Evolutionary conservation across 2,797 vertebrate species (phyloP), one percentile per base, ranked within the genome.

Genomic region (Peromyscus melanophrys): DNA sequence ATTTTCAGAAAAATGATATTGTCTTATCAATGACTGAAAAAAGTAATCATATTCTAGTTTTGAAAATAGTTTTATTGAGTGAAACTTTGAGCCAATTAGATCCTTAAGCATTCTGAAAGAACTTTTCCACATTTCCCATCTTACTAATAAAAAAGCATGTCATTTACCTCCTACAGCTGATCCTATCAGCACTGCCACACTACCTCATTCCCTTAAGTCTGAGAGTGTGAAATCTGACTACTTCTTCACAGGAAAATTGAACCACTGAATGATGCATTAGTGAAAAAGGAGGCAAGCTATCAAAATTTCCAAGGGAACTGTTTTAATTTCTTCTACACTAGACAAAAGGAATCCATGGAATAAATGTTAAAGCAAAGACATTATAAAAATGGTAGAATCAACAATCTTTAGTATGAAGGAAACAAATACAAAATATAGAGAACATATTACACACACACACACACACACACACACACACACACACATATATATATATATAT

Each of bases 281-380:
- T 89, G 31, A 49, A 65, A 91, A 75, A 63, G 2, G 76, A 80
- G 8, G 6, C 8, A 94, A 43, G 11, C 21, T 19, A 61, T 27
- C 34, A 59, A 82, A 31, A 34, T 59, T 90, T 96, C 27, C 55
- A 73, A 77, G 37, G 34, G 25, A 34, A 4, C 63, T 92, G 57
- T n/a, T 67, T 94, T 92, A 75, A 78, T 91, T 89, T 90, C 25
- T 78, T 94, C 31, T 95, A 65, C 90, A 46, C 14, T 10, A 59
- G 52, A 92, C 89, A 19, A 59, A 23, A n/a, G 34, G 7, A 90
- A 67, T 25, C 65, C 23, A 17, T 61, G 76, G 25, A 90, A 14
- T 6, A 89, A 86, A 90, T 78, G 49, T 31, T 96, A 92, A 94
- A 65, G 65, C 43, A 84, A 92, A 95, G 23, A 46, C 6, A 5